phyloP scores from a whole-genome alignment of 2,888 invertebrate species.

The Oligia latruncula region DNA sequence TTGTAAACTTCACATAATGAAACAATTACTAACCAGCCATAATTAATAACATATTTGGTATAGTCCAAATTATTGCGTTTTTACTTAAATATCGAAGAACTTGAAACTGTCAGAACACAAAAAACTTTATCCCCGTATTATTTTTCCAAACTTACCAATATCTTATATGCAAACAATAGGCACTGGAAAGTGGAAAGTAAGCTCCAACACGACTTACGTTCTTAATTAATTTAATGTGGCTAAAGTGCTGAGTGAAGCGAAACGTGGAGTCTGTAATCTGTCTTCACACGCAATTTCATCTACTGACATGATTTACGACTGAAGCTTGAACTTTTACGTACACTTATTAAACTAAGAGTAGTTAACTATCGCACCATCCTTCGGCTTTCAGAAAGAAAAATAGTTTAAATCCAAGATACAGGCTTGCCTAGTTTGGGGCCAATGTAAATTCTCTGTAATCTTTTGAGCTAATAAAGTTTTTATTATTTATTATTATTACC shows the following conservation, averaged over 20 bases:
- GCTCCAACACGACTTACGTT: neutral
- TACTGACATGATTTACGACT: slow-evolving; percentile 38
- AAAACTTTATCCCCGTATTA: neutral
- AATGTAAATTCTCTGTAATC: no score
- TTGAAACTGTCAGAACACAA: neutral
- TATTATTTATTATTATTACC: no score
- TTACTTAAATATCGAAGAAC: neutral
- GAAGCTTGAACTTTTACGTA: slow-evolving; percentile 22
- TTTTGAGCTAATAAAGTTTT: no score
- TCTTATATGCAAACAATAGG: no score
- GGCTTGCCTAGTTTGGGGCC: no score
- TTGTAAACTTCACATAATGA: neutral
- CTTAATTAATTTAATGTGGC: slow-evolving; percentile 16
- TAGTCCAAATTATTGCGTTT: neutral
- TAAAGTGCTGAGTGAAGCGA: slow-evolving; percentile 1
- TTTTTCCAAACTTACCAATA: neutral
- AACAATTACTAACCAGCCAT: neutral
- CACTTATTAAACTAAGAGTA: slow-evolving; percentile 34
- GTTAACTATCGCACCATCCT: neutral
- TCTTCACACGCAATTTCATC: slow-evolving; percentile 45
- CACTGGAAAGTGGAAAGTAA: neutral
- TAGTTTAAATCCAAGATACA: neutral
- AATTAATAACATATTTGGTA: neutral
- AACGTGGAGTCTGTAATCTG: slow-evolving; percentile 34
- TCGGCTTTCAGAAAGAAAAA: neutral